Base-by-base conservation (phyloP, 2,888 invertebrate species). In the Troides helena region DNA sequence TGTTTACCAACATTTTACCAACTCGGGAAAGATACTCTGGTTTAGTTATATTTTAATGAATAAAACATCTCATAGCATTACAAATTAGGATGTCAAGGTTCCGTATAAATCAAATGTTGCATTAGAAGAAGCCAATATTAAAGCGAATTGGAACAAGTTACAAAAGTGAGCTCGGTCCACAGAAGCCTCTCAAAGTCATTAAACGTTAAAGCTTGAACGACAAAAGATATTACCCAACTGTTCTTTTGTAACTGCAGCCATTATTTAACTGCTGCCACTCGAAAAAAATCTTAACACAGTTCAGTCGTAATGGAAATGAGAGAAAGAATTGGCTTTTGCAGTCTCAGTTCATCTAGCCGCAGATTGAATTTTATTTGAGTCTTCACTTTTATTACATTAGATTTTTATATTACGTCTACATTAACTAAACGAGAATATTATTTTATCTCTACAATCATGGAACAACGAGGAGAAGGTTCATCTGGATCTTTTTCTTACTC, bases 181-280 rank as follows among this genome's bases (percentile, higher is more conserved):
- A 74, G 25, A 74, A 77, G 77, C 77, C 73, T 75, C 69, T 76
- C 72, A 68, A 74, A 74, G 75, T 72, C 71, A 70, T 61, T 39
- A 70, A 70, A 62, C 71, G 72, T 65, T 71, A 74, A 72, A 76
- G 71, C 67, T 70, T 69, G 68, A 67, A 76, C 70, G 68, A 77
- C 75, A 75, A 76, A 74, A 75, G 68, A 67, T 69, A 73, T 80
- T 78, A 75, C 74, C 65, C 74, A 77, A 77, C 74, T 62, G 76
- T 77, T 74, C 74, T 77, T 76, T 77, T 76, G 77, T 71, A 73
- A 73, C 70, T 61, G 71, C 59, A 57, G 71, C 70, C 69, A 74
- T 80, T 77, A 78, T 76, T 76, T 78, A 78, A 79, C 78, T 73
- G 78, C 56, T 71, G 65, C 68, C 68, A 71, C 64, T 73, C 67